These are phyloP conservation scores for Forbesichthys agassizii DNA, from an alignment of 2,113 vertebrate species.

Conservation along the genomic window DNA sequence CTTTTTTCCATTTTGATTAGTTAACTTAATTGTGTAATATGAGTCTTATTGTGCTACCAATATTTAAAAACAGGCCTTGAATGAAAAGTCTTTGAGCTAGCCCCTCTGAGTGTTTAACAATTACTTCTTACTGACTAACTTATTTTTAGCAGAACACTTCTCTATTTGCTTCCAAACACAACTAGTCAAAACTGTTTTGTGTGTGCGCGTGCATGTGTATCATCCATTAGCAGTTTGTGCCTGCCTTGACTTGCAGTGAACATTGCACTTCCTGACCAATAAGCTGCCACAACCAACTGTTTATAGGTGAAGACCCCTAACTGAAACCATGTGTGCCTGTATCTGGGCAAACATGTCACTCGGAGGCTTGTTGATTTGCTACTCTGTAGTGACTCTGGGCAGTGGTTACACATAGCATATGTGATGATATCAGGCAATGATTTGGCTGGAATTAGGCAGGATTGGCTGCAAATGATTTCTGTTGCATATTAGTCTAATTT, in stretches of 20 bases:
- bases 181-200: constrained; percentile 28
- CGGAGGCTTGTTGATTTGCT: constrained; percentile 53
- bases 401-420: constrained; percentile 11
- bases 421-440: constrained; percentile 8
- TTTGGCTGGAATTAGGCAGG: constrained; percentile 11
- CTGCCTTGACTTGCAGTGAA: constrained; percentile 70
- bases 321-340: constrained; percentile 74
- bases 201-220: constrained; percentile 40
- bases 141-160: constrained; percentile 6
- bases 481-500: constrained; percentile 22
- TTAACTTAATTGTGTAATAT: no score
- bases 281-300: constrained; percentile 66
- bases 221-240: constrained; percentile 69
- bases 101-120: neutral
- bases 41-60: no score
- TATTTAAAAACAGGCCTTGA: neutral
- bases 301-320: constrained; percentile 78
- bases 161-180: constrained; percentile 30
- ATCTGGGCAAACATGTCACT: constrained; percentile 63
- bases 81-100: neutral
- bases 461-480: constrained; percentile 22
- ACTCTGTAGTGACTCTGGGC: constrained; percentile 33
- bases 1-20: no score
- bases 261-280: constrained; percentile 72
- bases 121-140: neutral